These are phyloP conservation scores for Eustalomyia histrio DNA, from an alignment of 2,888 invertebrate species.

Conservation along the genomic window DNA sequence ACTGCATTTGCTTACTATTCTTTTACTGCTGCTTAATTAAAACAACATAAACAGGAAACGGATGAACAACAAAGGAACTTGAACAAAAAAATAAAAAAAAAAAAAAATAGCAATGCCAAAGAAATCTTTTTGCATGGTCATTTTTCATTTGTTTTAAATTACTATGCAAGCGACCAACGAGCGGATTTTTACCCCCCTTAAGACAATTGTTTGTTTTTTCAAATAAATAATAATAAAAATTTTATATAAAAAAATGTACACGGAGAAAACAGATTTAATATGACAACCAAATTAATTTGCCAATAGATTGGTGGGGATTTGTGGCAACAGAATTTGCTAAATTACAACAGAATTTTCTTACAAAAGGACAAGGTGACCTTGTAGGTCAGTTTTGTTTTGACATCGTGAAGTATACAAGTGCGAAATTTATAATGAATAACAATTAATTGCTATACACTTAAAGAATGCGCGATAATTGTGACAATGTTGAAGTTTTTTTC, in stretches of 20 bases:
- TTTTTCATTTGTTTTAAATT: conserved; percentile 20
- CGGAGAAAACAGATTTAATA: too few relatives aligned
- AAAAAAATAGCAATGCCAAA: conserved; percentile 30
- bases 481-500: too few relatives aligned
- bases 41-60: conserved; percentile 55
- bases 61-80: conserved; percentile 36
- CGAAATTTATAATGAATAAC: too few relatives aligned
- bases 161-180: background rate
- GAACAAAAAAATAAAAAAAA: conserved; percentile 6
- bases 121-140: conserved; percentile 39
- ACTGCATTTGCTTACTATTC: background rate
- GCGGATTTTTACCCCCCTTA: background rate
- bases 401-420: too few relatives aligned
- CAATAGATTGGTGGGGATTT: too few relatives aligned
- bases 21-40: conserved; percentile 52
- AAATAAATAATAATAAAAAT: conserved; percentile 38
- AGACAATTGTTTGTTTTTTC: conserved; percentile 44
- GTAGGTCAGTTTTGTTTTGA: too few relatives aligned
- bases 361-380: too few relatives aligned
- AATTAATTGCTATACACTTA: too few relatives aligned
- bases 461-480: too few relatives aligned
- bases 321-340: too few relatives aligned
- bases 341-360: too few relatives aligned
- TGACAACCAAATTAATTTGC: too few relatives aligned
- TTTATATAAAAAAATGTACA: background rate